These are phyloP conservation scores for Polylopha cassiicola DNA, from an alignment of 2,888 invertebrate species.

Conservation along the genomic window DNA sequence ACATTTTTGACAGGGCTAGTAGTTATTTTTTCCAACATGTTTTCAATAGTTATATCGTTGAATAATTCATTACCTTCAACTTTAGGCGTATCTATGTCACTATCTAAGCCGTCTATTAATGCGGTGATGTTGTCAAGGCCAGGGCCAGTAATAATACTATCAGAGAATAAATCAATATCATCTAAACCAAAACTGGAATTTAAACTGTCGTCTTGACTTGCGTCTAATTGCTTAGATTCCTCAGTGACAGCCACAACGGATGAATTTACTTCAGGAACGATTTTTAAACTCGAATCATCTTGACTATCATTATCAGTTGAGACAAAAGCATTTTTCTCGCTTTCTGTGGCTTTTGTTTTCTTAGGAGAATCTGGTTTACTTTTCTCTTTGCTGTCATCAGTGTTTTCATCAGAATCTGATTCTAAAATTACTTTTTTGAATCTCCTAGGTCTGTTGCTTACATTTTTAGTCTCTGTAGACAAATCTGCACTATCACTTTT, in stretches of 20 bases:
- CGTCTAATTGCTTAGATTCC: constrained; percentile 6
- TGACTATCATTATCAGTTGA: background rate
- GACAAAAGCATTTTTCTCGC: background rate
- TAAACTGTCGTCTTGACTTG: constrained; percentile 20
- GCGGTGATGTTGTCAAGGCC: constrained; percentile 60
- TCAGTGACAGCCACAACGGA: background rate
- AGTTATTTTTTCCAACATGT: constrained; percentile 44
- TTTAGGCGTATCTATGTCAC: constrained; percentile 46
- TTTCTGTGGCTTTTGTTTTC: background rate
- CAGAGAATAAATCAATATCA: constrained; percentile 57
- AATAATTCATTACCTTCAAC: constrained; percentile 38
- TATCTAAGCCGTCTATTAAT: constrained; percentile 57
- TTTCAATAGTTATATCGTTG: constrained; percentile 46
- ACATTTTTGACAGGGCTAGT: constrained; percentile 19
- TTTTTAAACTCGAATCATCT: background rate
- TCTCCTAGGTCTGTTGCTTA: constrained; percentile 31
- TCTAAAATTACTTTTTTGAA: constrained; percentile 41
- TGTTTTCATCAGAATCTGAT: constrained; percentile 43
- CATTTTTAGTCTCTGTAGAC: constrained; percentile 14
- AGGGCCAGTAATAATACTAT: constrained; percentile 49
- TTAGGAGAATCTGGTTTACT: constrained; percentile 18
- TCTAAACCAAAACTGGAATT: constrained; percentile 46
- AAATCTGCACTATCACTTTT: constrained; percentile 27
- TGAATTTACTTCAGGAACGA: constrained; percentile 10
- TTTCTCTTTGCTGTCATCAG: constrained; percentile 6